These are phyloP conservation scores for Argya squamiceps DNA, from an alignment of 2,797 vertebrate genomes.

Conservation along the genomic window DNA sequence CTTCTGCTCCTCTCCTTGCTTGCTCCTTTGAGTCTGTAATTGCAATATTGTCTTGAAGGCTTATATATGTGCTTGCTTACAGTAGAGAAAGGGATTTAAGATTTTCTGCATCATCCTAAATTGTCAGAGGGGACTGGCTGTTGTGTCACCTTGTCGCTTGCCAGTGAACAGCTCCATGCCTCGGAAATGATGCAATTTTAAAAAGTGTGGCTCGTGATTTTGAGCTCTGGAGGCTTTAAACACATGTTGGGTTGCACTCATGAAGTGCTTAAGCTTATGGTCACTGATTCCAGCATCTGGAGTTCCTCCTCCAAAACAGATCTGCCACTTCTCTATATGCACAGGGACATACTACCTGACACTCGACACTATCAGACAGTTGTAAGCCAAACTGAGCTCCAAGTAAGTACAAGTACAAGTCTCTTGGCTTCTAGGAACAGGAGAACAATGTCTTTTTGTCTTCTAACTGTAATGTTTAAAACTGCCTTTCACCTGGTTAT, in stretches of 20 bases:
- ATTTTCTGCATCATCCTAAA: not conserved
- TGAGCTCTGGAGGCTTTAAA: not conserved
- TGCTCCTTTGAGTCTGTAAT: too few relatives aligned
- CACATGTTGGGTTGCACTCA: not conserved
- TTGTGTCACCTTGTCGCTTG: not conserved
- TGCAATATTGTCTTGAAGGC: not conserved
- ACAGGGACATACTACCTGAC: not conserved
- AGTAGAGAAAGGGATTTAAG: not conserved
- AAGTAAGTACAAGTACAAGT: not conserved
- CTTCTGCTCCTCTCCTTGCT: too few relatives aligned
- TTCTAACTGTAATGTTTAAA: not conserved
- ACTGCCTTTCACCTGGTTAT: not conserved
- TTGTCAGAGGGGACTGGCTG: not conserved
- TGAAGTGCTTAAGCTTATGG: not conserved
- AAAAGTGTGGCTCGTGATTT: not conserved
- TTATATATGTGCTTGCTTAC: not conserved
- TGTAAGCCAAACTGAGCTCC: not conserved
- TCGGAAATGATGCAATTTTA: not conserved
- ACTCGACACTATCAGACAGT: not conserved
- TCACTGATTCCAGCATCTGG: not conserved
- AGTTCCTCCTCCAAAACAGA: conserved; percentile 20
- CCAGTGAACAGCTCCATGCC: not conserved
- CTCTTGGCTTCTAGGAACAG: conserved; percentile 5
- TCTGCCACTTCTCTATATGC: not conserved
- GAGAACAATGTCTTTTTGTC: conserved; percentile 26